Conservation (phyloP, 2,113 vertebrate genomes). For the Benthochromis sp. region DNA sequence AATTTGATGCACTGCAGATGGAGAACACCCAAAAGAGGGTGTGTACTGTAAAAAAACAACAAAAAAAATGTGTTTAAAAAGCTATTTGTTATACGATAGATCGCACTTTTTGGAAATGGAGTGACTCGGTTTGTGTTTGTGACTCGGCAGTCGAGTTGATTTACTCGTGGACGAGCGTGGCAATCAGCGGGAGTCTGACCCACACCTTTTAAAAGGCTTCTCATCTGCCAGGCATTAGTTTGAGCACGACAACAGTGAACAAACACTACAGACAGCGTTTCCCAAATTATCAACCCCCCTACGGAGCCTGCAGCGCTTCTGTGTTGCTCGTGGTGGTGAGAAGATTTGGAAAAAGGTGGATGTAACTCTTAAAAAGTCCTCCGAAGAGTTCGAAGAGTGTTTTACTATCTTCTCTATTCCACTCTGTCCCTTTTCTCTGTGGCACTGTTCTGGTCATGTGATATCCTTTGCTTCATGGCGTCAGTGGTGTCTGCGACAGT, state of each 20-base stretch:
- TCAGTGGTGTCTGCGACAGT: constrained; percentile 58
- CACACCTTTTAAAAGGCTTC: not conserved
- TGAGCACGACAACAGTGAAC: not conserved
- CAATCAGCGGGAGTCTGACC: not conserved
- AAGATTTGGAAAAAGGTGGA: not conserved
- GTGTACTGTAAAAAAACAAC: not conserved
- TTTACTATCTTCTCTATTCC: not conserved
- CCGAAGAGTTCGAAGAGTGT: constrained; percentile 3
- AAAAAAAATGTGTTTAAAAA: not conserved
- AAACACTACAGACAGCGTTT: not conserved
- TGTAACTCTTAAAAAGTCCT: not conserved
- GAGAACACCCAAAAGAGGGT: not conserved
- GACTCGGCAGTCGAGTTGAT: not conserved
- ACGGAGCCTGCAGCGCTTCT: not conserved
- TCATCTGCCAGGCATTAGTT: not conserved
- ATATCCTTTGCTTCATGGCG: constrained; percentile 47
- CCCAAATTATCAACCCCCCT: not conserved
- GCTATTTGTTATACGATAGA: not conserved
- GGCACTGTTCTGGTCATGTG: constrained; percentile 59
- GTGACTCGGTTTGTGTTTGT: not conserved
- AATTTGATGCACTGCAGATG: constrained; percentile 20
- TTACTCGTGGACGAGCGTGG: not conserved
- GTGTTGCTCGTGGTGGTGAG: not conserved
- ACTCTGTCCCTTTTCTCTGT: constrained; percentile 6
- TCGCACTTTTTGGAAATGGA: not conserved